A percentile compares a stretch with the other conserved stretches of the same genome.
These are phyloP conservation scores for Sesamia inferens DNA, from an alignment of 2,888 invertebrate species.

Conservation along the genomic window DNA sequence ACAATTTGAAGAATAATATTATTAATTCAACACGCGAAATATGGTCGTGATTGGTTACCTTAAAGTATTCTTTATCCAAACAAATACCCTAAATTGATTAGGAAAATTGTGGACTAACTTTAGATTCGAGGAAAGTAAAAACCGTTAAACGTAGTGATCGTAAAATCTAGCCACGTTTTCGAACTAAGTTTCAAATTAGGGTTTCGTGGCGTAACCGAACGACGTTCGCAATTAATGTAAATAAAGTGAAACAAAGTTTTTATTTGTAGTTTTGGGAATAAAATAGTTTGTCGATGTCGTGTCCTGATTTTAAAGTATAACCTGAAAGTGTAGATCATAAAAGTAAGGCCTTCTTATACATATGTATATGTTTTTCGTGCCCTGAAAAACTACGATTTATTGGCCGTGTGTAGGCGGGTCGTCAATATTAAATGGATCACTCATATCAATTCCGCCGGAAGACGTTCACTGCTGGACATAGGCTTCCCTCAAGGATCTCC, in stretches of 20 bases:
- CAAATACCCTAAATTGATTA: conserved; percentile 54
- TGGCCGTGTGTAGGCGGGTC: not conserved
- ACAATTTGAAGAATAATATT: conserved; percentile 51
- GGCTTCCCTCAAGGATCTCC: too few species aligned
- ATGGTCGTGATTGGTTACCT: conserved; percentile 44
- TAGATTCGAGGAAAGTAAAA: conserved; percentile 40
- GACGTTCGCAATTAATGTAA: conserved; percentile 51
- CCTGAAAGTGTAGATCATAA: not conserved
- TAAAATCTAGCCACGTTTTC: conserved; percentile 61
- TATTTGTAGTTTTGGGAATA: conserved; percentile 42
- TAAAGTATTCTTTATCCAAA: conserved; percentile 35
- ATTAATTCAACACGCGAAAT: conserved; percentile 56
- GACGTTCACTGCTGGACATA: too few species aligned
- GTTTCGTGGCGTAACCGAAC: conserved; percentile 52
- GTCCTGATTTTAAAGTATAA: not conserved
- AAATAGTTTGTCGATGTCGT: conserved; percentile 23
- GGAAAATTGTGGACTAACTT: conserved; percentile 45
- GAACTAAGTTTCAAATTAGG: conserved; percentile 62
- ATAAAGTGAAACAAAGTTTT: conserved; percentile 51
- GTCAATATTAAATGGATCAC: not conserved
- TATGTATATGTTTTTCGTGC: not conserved
- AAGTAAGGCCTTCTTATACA: not conserved
- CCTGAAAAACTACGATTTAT: not conserved
- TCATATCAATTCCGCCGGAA: not conserved
- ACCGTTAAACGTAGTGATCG: conserved; percentile 45